Evolutionary conservation across 2,113 vertebrate genomes (phyloP).

Genomic region (Nannospalax galili): DNA sequence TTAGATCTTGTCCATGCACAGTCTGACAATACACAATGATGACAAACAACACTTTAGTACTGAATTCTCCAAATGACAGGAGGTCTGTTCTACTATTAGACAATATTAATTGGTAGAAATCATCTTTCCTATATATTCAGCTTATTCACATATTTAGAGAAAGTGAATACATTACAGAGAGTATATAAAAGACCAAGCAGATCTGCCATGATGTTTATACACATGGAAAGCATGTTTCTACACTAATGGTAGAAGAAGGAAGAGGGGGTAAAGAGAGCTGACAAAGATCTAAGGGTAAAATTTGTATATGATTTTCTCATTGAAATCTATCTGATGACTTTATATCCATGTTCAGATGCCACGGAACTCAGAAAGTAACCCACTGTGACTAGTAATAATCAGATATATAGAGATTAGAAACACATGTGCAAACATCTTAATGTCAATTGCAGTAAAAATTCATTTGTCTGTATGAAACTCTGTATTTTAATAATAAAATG

Average conservation of each 20-base stretch:
- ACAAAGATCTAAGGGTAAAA: not conserved
- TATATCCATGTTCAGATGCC: too few relatives aligned
- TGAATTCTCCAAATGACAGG: not conserved
- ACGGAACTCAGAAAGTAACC: too few relatives aligned
- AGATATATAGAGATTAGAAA: too few relatives aligned
- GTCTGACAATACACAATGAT: not conserved
- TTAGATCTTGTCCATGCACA: not conserved
- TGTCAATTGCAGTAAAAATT: too few relatives aligned
- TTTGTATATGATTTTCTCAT: too few relatives aligned
- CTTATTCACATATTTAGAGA: not conserved
- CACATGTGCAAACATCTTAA: too few relatives aligned
- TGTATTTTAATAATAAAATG: too few relatives aligned
- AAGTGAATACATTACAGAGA: not conserved
- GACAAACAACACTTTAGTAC: not conserved
- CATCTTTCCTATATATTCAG: not conserved
- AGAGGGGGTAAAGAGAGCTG: not conserved
- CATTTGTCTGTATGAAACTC: too few relatives aligned
- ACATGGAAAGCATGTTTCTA: not conserved
- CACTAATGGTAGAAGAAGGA: not conserved
- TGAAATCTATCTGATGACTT: too few relatives aligned
- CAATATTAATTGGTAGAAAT: not conserved
- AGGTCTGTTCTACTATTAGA: not conserved
- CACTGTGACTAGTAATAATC: too few relatives aligned
- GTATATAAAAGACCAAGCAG: not conserved
- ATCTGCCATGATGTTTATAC: not conserved